These are phyloP conservation scores for Cactoblastis cactorum DNA, from an alignment of 2,888 invertebrate species.

Conservation along the genomic window DNA sequence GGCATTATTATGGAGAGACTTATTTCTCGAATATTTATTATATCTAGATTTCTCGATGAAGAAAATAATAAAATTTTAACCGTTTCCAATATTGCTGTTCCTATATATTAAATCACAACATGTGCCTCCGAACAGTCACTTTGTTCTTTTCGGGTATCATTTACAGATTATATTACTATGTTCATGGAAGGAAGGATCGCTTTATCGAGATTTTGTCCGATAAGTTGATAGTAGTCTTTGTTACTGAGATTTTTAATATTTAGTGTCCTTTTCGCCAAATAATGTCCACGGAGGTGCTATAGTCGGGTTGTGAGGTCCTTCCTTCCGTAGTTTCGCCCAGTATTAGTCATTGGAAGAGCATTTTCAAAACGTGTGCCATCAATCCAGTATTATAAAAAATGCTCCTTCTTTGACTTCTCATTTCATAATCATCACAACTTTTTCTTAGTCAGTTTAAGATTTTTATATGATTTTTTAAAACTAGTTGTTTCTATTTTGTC, in stretches of 20 bases:
- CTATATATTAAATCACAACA: slow-evolving; percentile 61
- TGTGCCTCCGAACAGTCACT: slow-evolving; percentile 54
- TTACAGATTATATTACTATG: slow-evolving; percentile 41
- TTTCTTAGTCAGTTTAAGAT: slow-evolving; percentile 75
- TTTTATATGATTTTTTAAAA: slow-evolving; percentile 71
- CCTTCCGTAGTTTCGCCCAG: slow-evolving; percentile 70
- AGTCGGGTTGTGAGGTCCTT: slow-evolving; percentile 75
- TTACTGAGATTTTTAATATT: slow-evolving; percentile 7
- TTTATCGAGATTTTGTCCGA: not conserved
- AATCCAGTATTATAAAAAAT: slow-evolving; percentile 72
- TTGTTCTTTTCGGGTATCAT: slow-evolving; percentile 53
- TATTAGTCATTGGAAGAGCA: slow-evolving; percentile 73
- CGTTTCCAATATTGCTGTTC: slow-evolving; percentile 30
- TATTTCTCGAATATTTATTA: slow-evolving; percentile 33
- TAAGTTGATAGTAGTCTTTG: slow-evolving; percentile 31
- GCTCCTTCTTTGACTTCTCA: slow-evolving; percentile 67
- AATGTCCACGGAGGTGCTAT: slow-evolving; percentile 64
- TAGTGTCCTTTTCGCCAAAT: slow-evolving; percentile 50
- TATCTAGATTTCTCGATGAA: slow-evolving; percentile 35
- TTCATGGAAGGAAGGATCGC: slow-evolving; percentile 66
- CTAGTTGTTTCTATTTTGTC: slow-evolving; percentile 75
- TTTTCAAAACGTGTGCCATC: slow-evolving; percentile 74
- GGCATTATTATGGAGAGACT: slow-evolving; percentile 43
- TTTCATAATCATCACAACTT: slow-evolving; percentile 73
- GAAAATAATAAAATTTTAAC: slow-evolving; percentile 39